Conservation (phyloP, 2,888 invertebrate species). For the Chydorus sphaericus region DNA sequence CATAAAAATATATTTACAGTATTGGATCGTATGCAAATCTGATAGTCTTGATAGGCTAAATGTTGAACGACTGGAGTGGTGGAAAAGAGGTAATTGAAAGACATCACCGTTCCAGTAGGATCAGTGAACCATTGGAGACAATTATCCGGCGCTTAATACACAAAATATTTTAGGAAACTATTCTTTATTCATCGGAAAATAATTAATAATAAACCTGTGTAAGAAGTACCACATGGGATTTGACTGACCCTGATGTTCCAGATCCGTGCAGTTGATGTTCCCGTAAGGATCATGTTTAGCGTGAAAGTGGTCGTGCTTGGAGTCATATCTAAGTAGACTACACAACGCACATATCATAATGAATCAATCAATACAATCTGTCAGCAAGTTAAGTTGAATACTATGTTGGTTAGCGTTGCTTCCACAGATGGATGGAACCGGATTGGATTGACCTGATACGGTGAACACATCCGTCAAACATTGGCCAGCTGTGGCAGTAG, state of each 20-base stretch:
- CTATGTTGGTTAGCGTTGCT: conserved; percentile 33
- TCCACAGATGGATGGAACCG: conserved; percentile 57
- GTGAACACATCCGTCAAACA: conserved; percentile 54
- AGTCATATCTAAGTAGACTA: conserved; percentile 57
- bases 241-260: conserved; percentile 19
- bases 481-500: conserved; percentile 33
- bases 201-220: neutral
- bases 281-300: conserved; percentile 40
- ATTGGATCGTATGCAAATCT: conserved; percentile 66
- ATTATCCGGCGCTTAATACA: conserved; percentile 35
- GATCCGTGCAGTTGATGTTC: conserved; percentile 17
- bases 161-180: neutral
- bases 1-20: neutral
- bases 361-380: neutral
- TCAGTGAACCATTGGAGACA: conserved; percentile 52
- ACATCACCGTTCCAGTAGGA: conserved; percentile 43
- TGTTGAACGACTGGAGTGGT: conserved; percentile 41
- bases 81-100: conserved; percentile 48
- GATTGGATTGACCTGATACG: conserved; percentile 48
- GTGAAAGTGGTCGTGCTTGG: conserved; percentile 45
- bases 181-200: neutral
- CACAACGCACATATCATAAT: neutral
- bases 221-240: conserved; percentile 3
- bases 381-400: neutral
- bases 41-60: conserved; percentile 56